Evolutionary conservation across 2,888 invertebrate species (phyloP).

Genomic region (Tetranychus piercei): DNA sequence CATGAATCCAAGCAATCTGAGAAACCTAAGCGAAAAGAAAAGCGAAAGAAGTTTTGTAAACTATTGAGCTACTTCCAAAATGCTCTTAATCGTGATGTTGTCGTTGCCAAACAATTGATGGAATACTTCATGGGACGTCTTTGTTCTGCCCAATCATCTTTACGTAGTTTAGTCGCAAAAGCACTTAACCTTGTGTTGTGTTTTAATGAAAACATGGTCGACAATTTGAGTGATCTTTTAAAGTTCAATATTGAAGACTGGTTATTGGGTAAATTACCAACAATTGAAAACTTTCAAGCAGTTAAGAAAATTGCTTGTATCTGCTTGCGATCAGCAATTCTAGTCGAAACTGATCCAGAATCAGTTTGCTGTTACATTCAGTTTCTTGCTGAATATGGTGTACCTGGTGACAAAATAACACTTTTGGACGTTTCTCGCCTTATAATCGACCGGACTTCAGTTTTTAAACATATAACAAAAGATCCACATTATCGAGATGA

Average conservation of each 20-base stretch:
- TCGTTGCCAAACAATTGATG: slow-evolving; percentile 58
- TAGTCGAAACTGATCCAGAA: slow-evolving; percentile 68
- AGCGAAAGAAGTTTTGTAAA: slow-evolving; percentile 57
- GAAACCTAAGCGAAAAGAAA: slow-evolving; percentile 34
- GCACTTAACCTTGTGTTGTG: slow-evolving; percentile 28
- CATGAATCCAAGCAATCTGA: slow-evolving; percentile 22
- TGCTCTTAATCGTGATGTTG: slow-evolving; percentile 35
- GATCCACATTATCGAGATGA: slow-evolving; percentile 8
- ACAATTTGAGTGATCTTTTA: background rate
- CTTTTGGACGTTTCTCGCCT: slow-evolving; percentile 13
- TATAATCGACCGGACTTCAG: slow-evolving; percentile 14
- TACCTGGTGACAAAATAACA: slow-evolving; percentile 5
- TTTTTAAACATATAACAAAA: slow-evolving; percentile 13
- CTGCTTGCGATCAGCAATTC: slow-evolving; percentile 64
- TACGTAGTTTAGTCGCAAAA: slow-evolving; percentile 53
- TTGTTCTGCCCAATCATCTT: slow-evolving; percentile 57
- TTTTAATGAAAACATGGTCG: slow-evolving; percentile 7
- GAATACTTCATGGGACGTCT: slow-evolving; percentile 71
- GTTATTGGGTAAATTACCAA: slow-evolving; percentile 15
- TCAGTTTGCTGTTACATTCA: slow-evolving; percentile 63
- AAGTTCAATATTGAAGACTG: slow-evolving; percentile 9
- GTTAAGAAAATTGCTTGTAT: slow-evolving; percentile 31
- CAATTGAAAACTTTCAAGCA: slow-evolving; percentile 14
- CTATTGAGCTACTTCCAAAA: slow-evolving; percentile 46
- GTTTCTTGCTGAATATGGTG: slow-evolving; percentile 55